Base-by-base conservation (phyloP, 2,113 vertebrate genomes). In the Chaetorhynchus papuensis region DNA sequence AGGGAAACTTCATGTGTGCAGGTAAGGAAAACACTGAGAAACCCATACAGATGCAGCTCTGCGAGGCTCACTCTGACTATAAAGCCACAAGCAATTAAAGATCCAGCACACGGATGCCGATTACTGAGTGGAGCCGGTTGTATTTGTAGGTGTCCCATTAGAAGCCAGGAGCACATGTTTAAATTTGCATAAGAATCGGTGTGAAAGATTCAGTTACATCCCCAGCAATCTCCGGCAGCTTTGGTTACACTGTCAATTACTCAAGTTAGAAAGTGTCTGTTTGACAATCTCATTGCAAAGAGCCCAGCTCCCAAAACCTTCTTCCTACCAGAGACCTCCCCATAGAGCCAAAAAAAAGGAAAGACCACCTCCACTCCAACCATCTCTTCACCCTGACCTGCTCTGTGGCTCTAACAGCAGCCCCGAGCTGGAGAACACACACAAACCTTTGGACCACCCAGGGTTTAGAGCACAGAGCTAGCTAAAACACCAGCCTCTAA, bases 151-250 rank as follows among this genome's bases (percentile, higher is more conserved):
- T 85, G 89, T 72, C 78, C 87, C 75, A 85, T 88, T 80, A 91
- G 87, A 85, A 96, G 65, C 63, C 66, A 39, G 63, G 21, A 93
- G 82, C 50, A 90, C 42, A 23, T 35, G 79, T 74, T 61, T 76
- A 52, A 69, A 97, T 97, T 88, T 93, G 92, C 91, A 77, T 94
- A 87, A 83, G 94, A 96, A 96, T 96, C 85, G 63, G 59, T 93
- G 87, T 94, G 90, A 85, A 83, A 90, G 96, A 90, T 83, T 95
- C 59, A 39, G 78, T 97, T 94, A 88, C 91, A 53, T n/a, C 75
- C 87, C 59, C 56, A 57, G 57, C 75, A 96, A 96, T 88, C 93
- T 83, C 70, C 81, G 65, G 45, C 0, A 84, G 75, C 71, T 96
- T 87, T 69, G 82, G 93, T 93, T 96, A 91, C 91, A 20, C 15